Conservation (phyloP, 2,797 vertebrate genomes). For the Lates japonicus region DNA sequence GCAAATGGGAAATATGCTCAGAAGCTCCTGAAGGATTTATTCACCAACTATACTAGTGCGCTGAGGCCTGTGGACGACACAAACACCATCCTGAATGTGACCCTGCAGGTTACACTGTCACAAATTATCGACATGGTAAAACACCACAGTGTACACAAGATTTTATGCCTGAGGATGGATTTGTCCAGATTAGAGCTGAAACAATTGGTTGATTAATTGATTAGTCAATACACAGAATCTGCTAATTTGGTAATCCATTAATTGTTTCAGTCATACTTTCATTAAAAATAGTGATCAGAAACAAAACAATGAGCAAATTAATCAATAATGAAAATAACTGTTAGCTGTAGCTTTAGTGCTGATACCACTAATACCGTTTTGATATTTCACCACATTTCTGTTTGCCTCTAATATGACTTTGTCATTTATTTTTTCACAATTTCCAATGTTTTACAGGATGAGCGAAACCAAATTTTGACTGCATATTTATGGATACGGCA, state of each 20-base stretch:
- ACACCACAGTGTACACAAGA: conserved; percentile 3
- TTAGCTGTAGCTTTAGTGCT: background rate
- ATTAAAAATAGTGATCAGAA: background rate
- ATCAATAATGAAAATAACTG: background rate
- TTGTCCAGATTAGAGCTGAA: background rate
- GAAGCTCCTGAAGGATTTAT: conserved; percentile 91
- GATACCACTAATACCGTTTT: background rate
- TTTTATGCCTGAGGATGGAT: background rate
- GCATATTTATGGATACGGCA: conserved; percentile 95
- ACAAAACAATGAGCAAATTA: background rate
- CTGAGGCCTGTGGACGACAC: conserved; percentile 93
- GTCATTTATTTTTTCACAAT: background rate
- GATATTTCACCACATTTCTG: background rate
- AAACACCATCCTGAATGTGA: conserved; percentile 90
- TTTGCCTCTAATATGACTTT: background rate
- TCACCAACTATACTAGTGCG: conserved; percentile 85
- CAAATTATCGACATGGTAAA: conserved; percentile 97
- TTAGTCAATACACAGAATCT: background rate
- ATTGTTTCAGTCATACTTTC: background rate
- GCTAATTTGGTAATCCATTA: background rate
- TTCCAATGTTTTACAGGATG: conserved; percentile 86
- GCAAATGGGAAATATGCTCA: conserved; percentile 89
- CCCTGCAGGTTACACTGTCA: conserved; percentile 92
- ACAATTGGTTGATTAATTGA: background rate
- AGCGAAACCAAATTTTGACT: conserved; percentile 95